These are phyloP conservation scores for Balaeniceps rex DNA, from an alignment of 2,113 vertebrate genomes.

Conservation along the genomic window DNA sequence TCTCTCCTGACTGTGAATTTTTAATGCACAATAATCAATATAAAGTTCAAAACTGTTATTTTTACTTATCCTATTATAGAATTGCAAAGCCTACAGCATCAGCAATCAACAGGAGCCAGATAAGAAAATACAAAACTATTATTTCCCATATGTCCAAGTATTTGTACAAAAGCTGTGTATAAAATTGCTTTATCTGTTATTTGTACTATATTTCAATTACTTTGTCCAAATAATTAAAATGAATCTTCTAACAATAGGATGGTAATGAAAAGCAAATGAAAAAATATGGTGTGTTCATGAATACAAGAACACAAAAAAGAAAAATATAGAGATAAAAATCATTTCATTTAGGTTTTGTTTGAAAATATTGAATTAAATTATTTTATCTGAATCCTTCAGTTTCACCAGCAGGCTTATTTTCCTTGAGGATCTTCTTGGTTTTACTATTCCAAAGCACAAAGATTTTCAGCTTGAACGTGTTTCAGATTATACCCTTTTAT, in stretches of 20 bases:
- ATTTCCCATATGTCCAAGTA: not conserved
- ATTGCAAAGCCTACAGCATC: not conserved
- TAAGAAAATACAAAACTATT: not conserved
- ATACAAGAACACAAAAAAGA: not conserved
- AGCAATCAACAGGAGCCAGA: not conserved
- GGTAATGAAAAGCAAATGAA: not conserved
- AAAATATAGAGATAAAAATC: not conserved
- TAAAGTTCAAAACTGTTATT: not conserved
- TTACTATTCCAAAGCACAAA: not conserved
- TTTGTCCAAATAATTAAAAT: conserved; percentile 7
- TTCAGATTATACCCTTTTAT: not conserved
- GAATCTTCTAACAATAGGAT: not conserved
- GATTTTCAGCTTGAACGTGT: not conserved
- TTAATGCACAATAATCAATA: not conserved
- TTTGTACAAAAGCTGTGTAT: not conserved
- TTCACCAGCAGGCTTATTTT: not conserved
- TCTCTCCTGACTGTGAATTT: not conserved
- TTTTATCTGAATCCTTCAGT: not conserved
- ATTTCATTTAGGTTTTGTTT: not conserved
- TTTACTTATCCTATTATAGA: not conserved
- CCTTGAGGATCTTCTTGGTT: not conserved
- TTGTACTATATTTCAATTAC: not conserved
- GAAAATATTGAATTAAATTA: not conserved
- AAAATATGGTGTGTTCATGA: not conserved
- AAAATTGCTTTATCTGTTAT: not conserved